phyloP scores from a whole-genome alignment of 2,797 vertebrate genomes.

The Prionace glauca region DNA sequence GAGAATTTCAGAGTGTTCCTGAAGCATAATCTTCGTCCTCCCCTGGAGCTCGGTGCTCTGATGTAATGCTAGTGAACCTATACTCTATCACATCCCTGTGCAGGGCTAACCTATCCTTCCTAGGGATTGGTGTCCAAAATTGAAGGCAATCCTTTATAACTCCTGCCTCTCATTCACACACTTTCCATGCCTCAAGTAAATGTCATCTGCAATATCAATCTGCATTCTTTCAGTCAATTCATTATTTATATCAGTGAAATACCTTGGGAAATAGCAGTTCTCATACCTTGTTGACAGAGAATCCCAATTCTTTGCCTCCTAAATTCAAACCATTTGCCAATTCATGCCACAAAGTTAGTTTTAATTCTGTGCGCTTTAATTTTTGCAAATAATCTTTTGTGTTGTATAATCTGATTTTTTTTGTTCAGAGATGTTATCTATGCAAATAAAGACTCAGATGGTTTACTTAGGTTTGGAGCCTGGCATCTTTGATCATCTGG shows the following conservation, averaged over 20 bases:
- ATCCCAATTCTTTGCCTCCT: background rate
- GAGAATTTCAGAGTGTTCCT: background rate
- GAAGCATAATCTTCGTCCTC: background rate
- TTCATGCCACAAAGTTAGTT: background rate
- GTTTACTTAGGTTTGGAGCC: background rate
- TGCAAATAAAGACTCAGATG: background rate
- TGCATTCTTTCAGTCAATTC: background rate
- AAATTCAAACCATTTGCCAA: background rate
- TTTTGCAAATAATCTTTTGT: background rate
- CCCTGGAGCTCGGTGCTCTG: background rate
- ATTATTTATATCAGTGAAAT: background rate
- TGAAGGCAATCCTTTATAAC: background rate
- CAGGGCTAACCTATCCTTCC: background rate
- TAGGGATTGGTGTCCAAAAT: background rate
- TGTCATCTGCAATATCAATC: background rate
- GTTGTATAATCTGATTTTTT: background rate
- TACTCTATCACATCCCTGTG: too few species aligned
- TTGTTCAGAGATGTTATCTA: background rate
- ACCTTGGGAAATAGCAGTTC: background rate
- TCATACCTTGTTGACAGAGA: background rate
- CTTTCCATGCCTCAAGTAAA: background rate
- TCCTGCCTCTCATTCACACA: background rate
- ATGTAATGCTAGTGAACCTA: background rate
- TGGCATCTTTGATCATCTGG: background rate
- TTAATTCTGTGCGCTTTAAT: background rate